Percentiles rank a stretch among this genome's conserved stretches.
Evolutionary conservation across 1,140 invertebrate species (phyloP).

Genomic region (Apis florea): DNA sequence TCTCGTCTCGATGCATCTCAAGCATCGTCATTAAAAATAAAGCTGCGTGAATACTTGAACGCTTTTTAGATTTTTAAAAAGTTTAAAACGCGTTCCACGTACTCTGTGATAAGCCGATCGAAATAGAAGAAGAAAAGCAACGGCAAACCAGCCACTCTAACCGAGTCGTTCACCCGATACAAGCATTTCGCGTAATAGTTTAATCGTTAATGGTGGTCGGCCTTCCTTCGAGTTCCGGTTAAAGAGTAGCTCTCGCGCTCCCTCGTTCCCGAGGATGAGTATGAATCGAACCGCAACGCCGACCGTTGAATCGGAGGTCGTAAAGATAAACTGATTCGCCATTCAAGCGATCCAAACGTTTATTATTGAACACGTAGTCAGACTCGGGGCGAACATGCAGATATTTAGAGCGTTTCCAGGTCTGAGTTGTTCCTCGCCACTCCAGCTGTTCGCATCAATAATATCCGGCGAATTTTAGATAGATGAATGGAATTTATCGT

Average conservation of each 20-base stretch:
- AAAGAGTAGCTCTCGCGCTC: background rate
- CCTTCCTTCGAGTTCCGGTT: constrained; percentile 8
- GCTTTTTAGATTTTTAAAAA: background rate
- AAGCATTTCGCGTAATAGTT: constrained; percentile 17
- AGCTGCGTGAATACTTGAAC: no score
- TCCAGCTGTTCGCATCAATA: constrained; percentile 7
- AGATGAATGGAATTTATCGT: background rate
- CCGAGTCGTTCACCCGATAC: constrained; percentile 6
- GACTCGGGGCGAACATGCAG: constrained; percentile 32
- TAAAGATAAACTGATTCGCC: constrained; percentile 45
- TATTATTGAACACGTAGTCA: constrained; percentile 57
- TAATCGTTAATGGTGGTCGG: constrained; percentile 19
- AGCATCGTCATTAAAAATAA: no score
- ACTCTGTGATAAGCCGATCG: background rate
- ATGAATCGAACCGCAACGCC: background rate
- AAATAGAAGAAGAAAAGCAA: constrained; percentile 10
- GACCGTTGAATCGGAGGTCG: constrained; percentile 31
- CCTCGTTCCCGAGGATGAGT: background rate
- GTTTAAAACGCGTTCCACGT: constrained; percentile 3
- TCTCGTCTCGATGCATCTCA: no score
- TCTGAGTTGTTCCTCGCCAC: constrained; percentile 44
- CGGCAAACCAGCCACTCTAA: background rate
- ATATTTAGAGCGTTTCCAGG: constrained; percentile 58
- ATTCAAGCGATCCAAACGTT: constrained; percentile 48
- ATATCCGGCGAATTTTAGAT: background rate